Base-by-base conservation (phyloP, 2,797 vertebrate genomes). In the Lophius americanus region DNA sequence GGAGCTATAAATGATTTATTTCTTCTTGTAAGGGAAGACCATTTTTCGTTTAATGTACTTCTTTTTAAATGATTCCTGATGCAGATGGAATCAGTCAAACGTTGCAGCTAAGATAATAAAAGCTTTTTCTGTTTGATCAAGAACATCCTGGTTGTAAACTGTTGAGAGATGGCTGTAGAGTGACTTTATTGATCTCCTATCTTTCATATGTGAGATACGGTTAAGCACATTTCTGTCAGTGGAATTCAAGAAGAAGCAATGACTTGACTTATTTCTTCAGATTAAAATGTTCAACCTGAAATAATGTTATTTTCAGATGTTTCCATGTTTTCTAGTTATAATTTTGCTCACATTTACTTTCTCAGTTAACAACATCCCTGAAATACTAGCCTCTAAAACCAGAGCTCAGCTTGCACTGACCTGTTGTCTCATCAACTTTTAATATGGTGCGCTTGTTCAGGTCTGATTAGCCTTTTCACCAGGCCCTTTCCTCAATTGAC, bases 391-490 rank as follows among this genome's bases (percentile, higher is more conserved):
- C 51, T 23, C 71, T 60, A 61, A 57, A 74, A 52, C 49, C n/a
- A 7, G 64, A 80, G 89, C 89, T 86, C 79, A 50, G 61, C 78
- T 86, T 79, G 77, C 79, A 60, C 61, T 38, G 42, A 54, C 65
- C 70, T 59, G 83, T 70, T 51, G 73, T 78, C 87, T 93, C 91
- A 94, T 94, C 77, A 91, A 91, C 81, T 86, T 90, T 94, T 94
- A 91, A 94, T 94, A 89, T 67, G 68, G 36, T 44, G 51, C 12
- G 78, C 77, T 81, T 88, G 90, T 89, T 74, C 69, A 52, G 71
- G 55, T 81, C 82, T 88, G 85, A 92, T 91, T 82, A 90, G 85
- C 85, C 86, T 75, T 76, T 92, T 93, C 84, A 91, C 51, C 60
- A 52, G 67, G 64, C 49, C 68, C 79, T 82, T 90, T 78, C 76